Evolutionary conservation across 2,113 vertebrate species (phyloP).

Genomic region (Heliornis fulica): DNA sequence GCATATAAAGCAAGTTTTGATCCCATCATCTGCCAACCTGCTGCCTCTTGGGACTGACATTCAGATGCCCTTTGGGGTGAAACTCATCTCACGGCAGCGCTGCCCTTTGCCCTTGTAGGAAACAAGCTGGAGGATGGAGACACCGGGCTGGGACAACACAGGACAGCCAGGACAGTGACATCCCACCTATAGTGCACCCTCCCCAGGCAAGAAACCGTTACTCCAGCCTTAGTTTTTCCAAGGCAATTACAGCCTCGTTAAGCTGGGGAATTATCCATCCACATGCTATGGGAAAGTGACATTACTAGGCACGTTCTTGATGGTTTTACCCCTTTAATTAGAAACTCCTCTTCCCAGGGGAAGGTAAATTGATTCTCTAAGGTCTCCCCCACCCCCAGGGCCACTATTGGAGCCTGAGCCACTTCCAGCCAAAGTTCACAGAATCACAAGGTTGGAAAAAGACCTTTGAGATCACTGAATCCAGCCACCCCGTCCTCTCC

Average conservation of each 20-base stretch:
- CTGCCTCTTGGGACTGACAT: background rate
- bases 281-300: accelerated
- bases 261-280: accelerated
- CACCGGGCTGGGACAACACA: accelerated
- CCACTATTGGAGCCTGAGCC: background rate
- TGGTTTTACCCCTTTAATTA: background rate
- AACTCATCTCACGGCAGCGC: accelerated
- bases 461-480: too few relatives aligned
- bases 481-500: too few relatives aligned
- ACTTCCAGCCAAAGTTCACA: background rate
- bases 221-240: background rate
- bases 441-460: too few relatives aligned
- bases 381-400: accelerated
- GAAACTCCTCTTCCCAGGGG: background rate
- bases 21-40: too few relatives aligned
- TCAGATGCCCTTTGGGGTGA: background rate
- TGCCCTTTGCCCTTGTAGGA: background rate
- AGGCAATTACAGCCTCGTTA: background rate
- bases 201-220: accelerated
- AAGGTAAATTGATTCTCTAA: background rate
- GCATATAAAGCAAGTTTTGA: accelerated
- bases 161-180: accelerated
- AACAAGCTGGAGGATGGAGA: background rate
- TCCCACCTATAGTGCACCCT: too few relatives aligned
- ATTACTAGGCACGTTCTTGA: accelerated